Base-by-base conservation (phyloP, 1,140 invertebrate genomes). In the Bombus waltoni region DNA sequence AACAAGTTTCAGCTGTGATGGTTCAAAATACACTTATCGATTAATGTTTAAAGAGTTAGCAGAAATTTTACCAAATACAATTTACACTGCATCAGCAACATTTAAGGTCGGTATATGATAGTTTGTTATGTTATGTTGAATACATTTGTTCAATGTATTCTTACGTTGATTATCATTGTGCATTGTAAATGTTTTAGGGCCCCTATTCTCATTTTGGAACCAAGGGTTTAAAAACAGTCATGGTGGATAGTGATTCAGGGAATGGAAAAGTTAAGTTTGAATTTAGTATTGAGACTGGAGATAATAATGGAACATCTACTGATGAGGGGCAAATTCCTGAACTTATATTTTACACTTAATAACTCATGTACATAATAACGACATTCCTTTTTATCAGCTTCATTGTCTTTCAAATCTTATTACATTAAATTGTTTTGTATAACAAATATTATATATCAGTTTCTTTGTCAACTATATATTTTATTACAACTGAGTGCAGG, bases 291-390 rank as follows among this genome's bases (percentile, higher is more conserved):
- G 97, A 97, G 25, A 97, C 97, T 35, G 98, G 98, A 38, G 98
- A 98, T 93, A 98, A 98, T 93, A 99, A 99, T 94, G 98, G 98
- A 22, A 98, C 98, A 2, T 98, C 97, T 6, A 97, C 98, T 2
- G 98, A 99, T 93, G 98, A 98, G 94, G 98, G 98, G 83, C 98
- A 99, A 94, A 98, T 98, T 90, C 98, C 98, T 18, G 98, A 98
- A 94, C 97, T 98, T 76, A 98, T 98, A 86, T 98, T 98, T 94
- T 98, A 97, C 90, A 96, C 95, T 81, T 96, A 90, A 91, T 83
- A 74, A 87, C 38, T 81, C 47, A 72, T 71, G 62, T 86, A 72
- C 83, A 74, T 85, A 85, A 85, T 47, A 72, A 78, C n/a, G 11
- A 87, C 89, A 90, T 90, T 90, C 89, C 88, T 82, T 79, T 62